Evolutionary conservation across 37 sponge, comb jelly and placozoan genomes (phyloP).

Genomic region (Theonella swinhoei): DNA sequence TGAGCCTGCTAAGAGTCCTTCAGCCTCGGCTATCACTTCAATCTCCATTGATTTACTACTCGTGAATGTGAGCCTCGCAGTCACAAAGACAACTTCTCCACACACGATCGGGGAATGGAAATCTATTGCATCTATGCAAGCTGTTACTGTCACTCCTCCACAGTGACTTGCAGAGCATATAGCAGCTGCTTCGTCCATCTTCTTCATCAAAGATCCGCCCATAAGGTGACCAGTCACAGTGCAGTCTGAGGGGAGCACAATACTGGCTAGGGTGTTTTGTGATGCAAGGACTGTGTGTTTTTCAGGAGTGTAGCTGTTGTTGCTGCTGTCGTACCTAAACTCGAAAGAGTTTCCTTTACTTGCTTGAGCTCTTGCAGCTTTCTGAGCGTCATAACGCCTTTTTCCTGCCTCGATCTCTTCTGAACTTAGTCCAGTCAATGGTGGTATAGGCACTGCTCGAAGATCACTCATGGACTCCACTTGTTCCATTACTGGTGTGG

Average conservation of each 20-base stretch:
- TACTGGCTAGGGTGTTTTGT: slow-evolving; percentile 20
- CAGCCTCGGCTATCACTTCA: slow-evolving; percentile 39
- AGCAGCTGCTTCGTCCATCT: slow-evolving; percentile 65
- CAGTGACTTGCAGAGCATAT: slow-evolving; percentile 53
- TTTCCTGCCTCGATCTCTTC: slow-evolving; percentile 28
- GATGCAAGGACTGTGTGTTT: slow-evolving; percentile 8
- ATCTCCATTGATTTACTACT: slow-evolving; percentile 59
- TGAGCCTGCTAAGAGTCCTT: slow-evolving; percentile 25
- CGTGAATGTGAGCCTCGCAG: slow-evolving; percentile 41
- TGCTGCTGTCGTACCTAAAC: neutral
- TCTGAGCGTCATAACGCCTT: slow-evolving; percentile 41
- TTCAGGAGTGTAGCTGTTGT: neutral
- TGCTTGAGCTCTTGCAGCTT: neutral
- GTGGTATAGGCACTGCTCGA: slow-evolving; percentile 33
- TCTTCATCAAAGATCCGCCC: slow-evolving; percentile 71
- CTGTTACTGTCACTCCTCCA: slow-evolving; percentile 39
- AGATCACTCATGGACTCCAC: neutral
- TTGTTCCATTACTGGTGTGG: slow-evolving; percentile 4
- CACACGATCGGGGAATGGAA: slow-evolving; percentile 42
- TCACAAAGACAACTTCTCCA: slow-evolving; percentile 51
- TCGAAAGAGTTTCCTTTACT: neutral
- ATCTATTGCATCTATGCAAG: slow-evolving; percentile 63
- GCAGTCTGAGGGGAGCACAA: slow-evolving; percentile 59
- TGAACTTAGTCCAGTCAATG: slow-evolving; percentile 1
- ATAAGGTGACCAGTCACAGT: neutral